These are phyloP conservation scores for Brachionus plicatilis DNA, from an alignment of 1,140 invertebrate genomes.

Conservation along the genomic window DNA sequence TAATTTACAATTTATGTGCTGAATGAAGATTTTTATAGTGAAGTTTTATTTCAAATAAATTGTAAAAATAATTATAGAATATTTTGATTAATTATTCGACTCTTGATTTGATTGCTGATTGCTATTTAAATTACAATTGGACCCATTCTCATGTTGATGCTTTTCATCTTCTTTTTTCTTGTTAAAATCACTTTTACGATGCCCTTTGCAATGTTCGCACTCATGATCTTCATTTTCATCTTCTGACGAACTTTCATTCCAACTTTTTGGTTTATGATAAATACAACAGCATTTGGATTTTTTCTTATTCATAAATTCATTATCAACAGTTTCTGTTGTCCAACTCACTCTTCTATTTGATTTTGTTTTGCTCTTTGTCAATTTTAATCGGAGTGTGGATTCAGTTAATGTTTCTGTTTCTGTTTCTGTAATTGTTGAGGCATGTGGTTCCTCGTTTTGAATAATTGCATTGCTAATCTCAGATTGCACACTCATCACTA, in stretches of 20 bases:
- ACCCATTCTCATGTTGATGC: background rate
- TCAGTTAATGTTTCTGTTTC: background rate
- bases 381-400: background rate
- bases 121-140: background rate
- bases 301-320: constrained; percentile 84
- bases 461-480: background rate
- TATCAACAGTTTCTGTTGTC: constrained; percentile 79
- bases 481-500: background rate
- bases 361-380: background rate
- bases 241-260: background rate
- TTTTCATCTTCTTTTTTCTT: background rate
- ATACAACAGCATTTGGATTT: constrained; percentile 76
- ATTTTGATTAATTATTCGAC: background rate
- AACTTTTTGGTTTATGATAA: constrained; percentile 49
- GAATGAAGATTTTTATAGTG: background rate
- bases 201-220: constrained; percentile 34
- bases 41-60: background rate
- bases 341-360: constrained; percentile 66
- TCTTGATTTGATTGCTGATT: background rate
- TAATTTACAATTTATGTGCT: background rate
- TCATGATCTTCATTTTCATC: constrained; percentile 33
- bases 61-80: background rate
- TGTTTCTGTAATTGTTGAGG: background rate
- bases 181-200: constrained; percentile 29
- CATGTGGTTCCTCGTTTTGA: background rate